These are phyloP conservation scores for Pseudocheirus occidentalis DNA, from an alignment of 2,797 vertebrate species.

Conservation along the genomic window DNA sequence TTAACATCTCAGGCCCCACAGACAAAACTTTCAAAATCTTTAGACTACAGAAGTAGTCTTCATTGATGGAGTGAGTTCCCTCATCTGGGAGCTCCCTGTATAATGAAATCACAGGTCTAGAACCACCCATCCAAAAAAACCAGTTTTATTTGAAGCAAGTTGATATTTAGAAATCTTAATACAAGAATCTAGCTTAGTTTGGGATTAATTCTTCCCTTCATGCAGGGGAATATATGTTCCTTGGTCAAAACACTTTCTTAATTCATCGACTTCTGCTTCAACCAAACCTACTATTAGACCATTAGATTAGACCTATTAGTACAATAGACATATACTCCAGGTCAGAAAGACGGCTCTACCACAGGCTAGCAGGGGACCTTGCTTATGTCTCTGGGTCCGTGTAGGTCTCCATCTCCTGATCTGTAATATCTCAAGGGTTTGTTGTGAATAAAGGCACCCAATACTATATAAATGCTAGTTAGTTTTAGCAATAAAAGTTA, in stretches of 20 bases:
- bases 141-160: neutral
- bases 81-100: neutral
- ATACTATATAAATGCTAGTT: neutral
- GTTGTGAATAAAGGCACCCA: neutral
- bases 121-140: neutral
- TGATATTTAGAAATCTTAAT: neutral
- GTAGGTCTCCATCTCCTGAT: constrained; percentile 26
- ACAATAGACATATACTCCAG: no score
- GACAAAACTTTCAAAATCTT: neutral
- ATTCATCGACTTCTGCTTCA: neutral
- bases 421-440: neutral
- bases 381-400: neutral
- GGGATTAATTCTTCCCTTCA: neutral
- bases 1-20: no score
- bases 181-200: neutral
- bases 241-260: neutral
- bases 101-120: neutral
- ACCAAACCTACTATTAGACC: neutral
- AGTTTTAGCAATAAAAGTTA: neutral
- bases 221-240: neutral
- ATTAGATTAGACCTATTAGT: neutral
- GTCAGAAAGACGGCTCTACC: neutral
- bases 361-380: neutral
- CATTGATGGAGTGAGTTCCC: neutral
- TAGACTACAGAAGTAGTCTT: neutral